Conservation (phyloP, 1,140 invertebrate genomes). For the Leptonema lineaticorne region DNA sequence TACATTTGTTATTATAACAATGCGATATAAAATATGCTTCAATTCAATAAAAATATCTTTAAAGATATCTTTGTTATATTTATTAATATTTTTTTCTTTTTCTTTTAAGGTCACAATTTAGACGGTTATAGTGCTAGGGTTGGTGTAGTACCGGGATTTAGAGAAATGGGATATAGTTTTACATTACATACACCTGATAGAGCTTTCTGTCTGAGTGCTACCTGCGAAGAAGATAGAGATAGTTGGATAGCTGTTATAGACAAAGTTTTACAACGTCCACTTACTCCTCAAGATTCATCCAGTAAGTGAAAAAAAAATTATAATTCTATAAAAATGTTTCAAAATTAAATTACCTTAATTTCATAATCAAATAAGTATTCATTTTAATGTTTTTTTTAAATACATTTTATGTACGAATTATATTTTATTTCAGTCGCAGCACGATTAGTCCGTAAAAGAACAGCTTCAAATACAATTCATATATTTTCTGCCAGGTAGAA, state of each 20-base stretch:
- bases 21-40: too few relatives aligned
- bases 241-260: slow-evolving; percentile 79
- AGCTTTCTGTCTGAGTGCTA: slow-evolving; percentile 79
- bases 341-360: too few relatives aligned
- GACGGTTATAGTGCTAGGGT: slow-evolving; percentile 71
- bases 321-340: too few relatives aligned
- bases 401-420: not conserved
- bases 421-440: slow-evolving; percentile 65
- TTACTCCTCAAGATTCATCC: slow-evolving; percentile 78
- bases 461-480: slow-evolving; percentile 68
- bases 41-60: too few relatives aligned
- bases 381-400: too few relatives aligned
- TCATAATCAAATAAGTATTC: too few relatives aligned
- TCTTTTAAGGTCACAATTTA: slow-evolving; percentile 64
- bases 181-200: slow-evolving; percentile 83
- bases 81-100: not conserved
- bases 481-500: slow-evolving; percentile 69
- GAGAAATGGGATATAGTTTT: slow-evolving; percentile 78
- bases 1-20: not conserved
- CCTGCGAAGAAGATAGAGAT: slow-evolving; percentile 72
- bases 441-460: slow-evolving; percentile 69
- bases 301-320: too few relatives aligned
- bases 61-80: not conserved
- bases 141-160: slow-evolving; percentile 65
- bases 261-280: slow-evolving; percentile 70